Conservation (phyloP, 1,140 invertebrate species). For the Odontomachus brunneus region DNA sequence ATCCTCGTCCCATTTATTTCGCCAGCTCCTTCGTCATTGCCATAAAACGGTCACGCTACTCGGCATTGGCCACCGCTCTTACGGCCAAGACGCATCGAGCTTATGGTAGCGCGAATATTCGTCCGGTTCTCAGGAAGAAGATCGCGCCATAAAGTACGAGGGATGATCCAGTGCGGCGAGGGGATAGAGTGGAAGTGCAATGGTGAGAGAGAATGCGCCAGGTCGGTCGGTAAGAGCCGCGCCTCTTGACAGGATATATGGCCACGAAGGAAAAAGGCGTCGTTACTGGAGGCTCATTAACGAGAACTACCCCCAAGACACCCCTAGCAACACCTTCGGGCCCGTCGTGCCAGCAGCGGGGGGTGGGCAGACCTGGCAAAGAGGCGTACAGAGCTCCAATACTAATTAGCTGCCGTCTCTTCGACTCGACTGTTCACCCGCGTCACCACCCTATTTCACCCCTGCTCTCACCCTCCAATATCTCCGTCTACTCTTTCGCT, state of each 20-base stretch:
- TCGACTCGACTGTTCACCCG: constrained; percentile 64
- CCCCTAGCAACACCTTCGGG: constrained; percentile 71
- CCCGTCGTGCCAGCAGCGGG: constrained; percentile 27
- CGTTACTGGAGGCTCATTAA: constrained; percentile 79
- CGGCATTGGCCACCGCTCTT: neutral
- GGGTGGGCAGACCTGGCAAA: constrained; percentile 30
- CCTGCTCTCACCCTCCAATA: constrained; percentile 39
- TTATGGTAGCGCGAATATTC: constrained; percentile 42
- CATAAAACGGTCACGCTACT: constrained; percentile 19
- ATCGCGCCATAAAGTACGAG: constrained; percentile 49
- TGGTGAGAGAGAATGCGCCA: constrained; percentile 66
- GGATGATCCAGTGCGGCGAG: constrained; percentile 52
- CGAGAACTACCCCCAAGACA: constrained; percentile 77
- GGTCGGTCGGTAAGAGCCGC: constrained; percentile 42
- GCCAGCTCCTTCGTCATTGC: neutral
- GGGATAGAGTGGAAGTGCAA: constrained; percentile 31
- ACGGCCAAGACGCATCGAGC: constrained; percentile 3
- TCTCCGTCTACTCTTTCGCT: constrained; percentile 47
- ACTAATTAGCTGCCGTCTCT: constrained; percentile 74
- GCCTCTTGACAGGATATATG: constrained; percentile 71
- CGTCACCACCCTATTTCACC: constrained; percentile 20
- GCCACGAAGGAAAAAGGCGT: constrained; percentile 74
- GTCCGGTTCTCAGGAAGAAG: constrained; percentile 47
- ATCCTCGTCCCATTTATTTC: neutral
- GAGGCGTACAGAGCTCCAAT: constrained; percentile 65